Conservation (phyloP, 2,113 vertebrate genomes). For the Caracal caracal region DNA sequence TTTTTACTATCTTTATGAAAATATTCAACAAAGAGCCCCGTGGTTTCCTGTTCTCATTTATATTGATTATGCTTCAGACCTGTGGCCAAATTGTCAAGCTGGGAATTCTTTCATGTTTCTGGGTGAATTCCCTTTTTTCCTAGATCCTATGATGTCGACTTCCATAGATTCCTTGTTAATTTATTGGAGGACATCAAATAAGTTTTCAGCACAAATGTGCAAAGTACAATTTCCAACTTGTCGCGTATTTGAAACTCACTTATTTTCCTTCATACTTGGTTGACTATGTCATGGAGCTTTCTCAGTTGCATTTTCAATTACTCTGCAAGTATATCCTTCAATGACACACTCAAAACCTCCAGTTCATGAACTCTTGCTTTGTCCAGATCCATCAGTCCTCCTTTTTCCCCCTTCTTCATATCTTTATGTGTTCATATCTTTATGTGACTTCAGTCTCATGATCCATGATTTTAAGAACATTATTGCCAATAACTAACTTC, state of each 20-base stretch:
- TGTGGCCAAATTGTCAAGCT: not conserved
- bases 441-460: not conserved
- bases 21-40: not conserved
- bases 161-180: not conserved
- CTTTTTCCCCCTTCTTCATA: not conserved
- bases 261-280: not conserved
- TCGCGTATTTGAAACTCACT: not conserved
- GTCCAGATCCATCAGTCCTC: not conserved
- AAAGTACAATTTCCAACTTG: not conserved
- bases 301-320: not conserved
- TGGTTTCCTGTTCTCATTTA: constrained; percentile 20
- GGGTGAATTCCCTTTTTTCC: not conserved
- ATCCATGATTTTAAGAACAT: not conserved
- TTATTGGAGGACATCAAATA: not conserved
- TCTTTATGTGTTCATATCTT: not conserved
- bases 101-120: not conserved
- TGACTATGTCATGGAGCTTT: not conserved
- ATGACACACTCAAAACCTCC: not conserved
- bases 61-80: not conserved
- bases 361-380: not conserved
- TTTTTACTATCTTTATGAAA: not conserved
- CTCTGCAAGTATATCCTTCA: not conserved
- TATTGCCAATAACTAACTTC: not conserved
- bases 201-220: not conserved
- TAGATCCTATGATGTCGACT: not conserved